These are phyloP conservation scores for Stenurella melanura DNA, from an alignment of 2,888 invertebrate species.

Conservation along the genomic window DNA sequence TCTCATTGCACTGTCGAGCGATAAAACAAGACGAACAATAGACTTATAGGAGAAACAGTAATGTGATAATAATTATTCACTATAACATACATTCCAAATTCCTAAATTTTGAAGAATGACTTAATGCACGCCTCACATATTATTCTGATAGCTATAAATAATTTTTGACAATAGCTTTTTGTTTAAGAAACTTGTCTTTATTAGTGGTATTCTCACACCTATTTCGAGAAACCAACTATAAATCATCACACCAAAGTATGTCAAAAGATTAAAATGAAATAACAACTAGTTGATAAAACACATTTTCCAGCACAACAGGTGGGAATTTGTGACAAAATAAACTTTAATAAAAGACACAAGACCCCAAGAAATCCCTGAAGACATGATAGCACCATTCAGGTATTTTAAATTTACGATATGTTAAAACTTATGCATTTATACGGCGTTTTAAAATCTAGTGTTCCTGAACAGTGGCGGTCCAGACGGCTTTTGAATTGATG, in stretches of 20 bases:
- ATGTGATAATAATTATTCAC: too few relatives aligned
- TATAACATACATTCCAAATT: too few relatives aligned
- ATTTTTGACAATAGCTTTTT: constrained; percentile 22
- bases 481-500: background rate
- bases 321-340: constrained; percentile 59
- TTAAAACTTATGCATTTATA: constrained; percentile 29
- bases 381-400: constrained; percentile 51
- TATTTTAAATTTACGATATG: constrained; percentile 48
- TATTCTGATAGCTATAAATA: constrained; percentile 16
- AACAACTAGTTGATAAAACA: constrained; percentile 56
- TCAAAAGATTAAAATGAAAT: constrained; percentile 62
- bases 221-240: constrained; percentile 52
- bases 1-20: too few relatives aligned
- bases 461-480: background rate
- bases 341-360: constrained; percentile 39
- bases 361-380: constrained; percentile 49
- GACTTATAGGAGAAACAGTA: too few relatives aligned
- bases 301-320: constrained; percentile 62
- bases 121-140: background rate
- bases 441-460: background rate
- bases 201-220: constrained; percentile 52
- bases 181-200: constrained; percentile 26
- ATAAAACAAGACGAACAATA: too few relatives aligned
- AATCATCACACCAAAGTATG: constrained; percentile 59
- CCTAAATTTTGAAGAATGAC: background rate